Base-by-base conservation (phyloP, 1,140 invertebrate species). In the Polypedilum vanderplanki region DNA sequence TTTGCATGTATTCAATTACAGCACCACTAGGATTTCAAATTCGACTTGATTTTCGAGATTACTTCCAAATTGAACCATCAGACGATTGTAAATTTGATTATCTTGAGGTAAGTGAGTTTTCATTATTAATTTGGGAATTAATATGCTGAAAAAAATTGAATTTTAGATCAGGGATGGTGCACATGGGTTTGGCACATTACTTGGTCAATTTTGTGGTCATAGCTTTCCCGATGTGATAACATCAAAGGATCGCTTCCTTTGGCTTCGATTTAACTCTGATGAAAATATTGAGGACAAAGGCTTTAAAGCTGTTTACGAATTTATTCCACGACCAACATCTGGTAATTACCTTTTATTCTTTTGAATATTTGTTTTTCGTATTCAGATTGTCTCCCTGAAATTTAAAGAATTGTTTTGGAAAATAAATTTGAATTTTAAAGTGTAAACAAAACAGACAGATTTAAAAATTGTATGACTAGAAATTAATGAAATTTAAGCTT, bases 231-330 rank as follows among this genome's bases (percentile, higher is more conserved):
- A 89, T 1, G 87, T 90, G 79, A 88, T 95, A 76, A 88, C 87
- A 33, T 94, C 92, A 3, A 87, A 88, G 64, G 89, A 90, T 67
- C 85, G 91, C 15, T 89, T 90, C 80, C 86, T 97, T 24, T 96
- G 93, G 93, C 84, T 96, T 12, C 86, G 89, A 73, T 97, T 97
- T 83, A 87, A 88, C 75, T 93, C 92, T 1, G 94, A 97, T 79
- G 90, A 92, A 75, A 91, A 89, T 78, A 93, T 96, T 76, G 90
- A 95, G 81, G 92, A 91, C 79, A 84, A 83, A 17, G 94, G 94
- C 1, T 96, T 97, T 82, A 88, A 87, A 77, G 93, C 92, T 2
- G 88, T 94, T 1, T 93, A 91, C 81, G 85, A 84, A 74, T 90
- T 86, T 80, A 82, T 90, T 57, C 85, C 86, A 7, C 83, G 86